Evolutionary conservation across 1,140 invertebrate species (phyloP).

Genomic region (Galleria mellonella): DNA sequence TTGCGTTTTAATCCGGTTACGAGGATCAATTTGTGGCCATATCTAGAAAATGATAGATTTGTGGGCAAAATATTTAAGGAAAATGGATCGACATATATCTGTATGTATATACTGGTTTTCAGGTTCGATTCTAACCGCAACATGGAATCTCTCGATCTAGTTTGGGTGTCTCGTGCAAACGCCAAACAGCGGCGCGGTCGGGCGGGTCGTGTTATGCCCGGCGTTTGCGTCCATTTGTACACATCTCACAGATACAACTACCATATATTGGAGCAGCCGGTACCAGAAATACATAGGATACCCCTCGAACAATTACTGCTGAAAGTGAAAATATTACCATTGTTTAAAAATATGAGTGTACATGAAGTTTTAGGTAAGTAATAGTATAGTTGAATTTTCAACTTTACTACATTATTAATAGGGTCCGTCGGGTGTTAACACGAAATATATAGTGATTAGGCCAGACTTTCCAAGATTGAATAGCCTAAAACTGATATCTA

Average conservation of each 20-base stretch:
- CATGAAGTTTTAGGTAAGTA: conserved; percentile 78
- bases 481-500: too few relatives aligned
- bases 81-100: too few relatives aligned
- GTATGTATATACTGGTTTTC: neutral
- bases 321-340: conserved; percentile 89
- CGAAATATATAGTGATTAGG: too few relatives aligned
- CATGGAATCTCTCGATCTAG: conserved; percentile 87
- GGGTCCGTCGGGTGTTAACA: too few relatives aligned
- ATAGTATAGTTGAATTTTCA: neutral
- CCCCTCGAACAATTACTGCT: conserved; percentile 91
- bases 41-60: too few relatives aligned
- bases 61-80: too few relatives aligned
- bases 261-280: conserved; percentile 76
- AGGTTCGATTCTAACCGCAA: conserved; percentile 87
- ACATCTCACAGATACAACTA: conserved; percentile 81
- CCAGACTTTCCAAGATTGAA: too few relatives aligned
- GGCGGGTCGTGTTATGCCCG: conserved; percentile 92
- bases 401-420: neutral
- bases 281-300: conserved; percentile 89
- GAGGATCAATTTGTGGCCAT: too few relatives aligned
- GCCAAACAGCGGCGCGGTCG: conserved; percentile 88
- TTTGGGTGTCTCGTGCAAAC: conserved; percentile 88
- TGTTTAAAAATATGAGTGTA: conserved; percentile 78
- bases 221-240: conserved; percentile 87
- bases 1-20: too few relatives aligned